These are phyloP conservation scores for Falcaria lacertinaria DNA, from an alignment of 2,888 invertebrate genomes.

Conservation along the genomic window DNA sequence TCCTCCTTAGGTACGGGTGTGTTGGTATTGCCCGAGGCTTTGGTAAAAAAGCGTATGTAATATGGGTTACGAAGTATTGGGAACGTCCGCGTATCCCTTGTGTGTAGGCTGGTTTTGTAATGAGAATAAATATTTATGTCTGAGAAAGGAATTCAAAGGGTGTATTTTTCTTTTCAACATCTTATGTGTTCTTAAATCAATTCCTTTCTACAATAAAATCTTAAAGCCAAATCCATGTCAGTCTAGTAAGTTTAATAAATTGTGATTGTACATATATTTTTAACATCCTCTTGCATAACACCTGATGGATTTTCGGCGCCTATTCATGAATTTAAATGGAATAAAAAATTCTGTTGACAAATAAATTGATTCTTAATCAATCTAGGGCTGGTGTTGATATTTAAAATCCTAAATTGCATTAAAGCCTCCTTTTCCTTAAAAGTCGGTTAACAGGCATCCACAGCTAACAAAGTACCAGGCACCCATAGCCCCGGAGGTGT, in stretches of 20 bases:
- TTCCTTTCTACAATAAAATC: neutral
- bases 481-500: slow-evolving; percentile 35
- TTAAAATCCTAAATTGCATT: too few species aligned
- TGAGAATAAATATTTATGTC: slow-evolving; percentile 3
- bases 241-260: neutral
- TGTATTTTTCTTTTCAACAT: neutral
- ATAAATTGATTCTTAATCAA: too few species aligned
- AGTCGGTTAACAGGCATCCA: neutral
- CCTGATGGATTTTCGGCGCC: too few species aligned
- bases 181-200: neutral
- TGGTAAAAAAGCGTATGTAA: slow-evolving; percentile 12
- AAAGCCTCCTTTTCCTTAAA: neutral
- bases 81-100: slow-evolving; percentile 1
- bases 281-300: neutral
- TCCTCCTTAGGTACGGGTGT: slow-evolving; percentile 24
- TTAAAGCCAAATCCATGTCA: neutral
- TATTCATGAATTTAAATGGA: too few species aligned
- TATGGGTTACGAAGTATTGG: slow-evolving; percentile 3
- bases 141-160: slow-evolving; percentile 1
- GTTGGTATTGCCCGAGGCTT: slow-evolving; percentile 18
- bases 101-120: slow-evolving; percentile 3
- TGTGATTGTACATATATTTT: neutral
- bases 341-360: too few species aligned
- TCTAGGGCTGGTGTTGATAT: too few species aligned
- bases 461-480: slow-evolving; percentile 6